Conservation (phyloP, 2,797 vertebrate genomes). For the Lepus oiostolus region DNA sequence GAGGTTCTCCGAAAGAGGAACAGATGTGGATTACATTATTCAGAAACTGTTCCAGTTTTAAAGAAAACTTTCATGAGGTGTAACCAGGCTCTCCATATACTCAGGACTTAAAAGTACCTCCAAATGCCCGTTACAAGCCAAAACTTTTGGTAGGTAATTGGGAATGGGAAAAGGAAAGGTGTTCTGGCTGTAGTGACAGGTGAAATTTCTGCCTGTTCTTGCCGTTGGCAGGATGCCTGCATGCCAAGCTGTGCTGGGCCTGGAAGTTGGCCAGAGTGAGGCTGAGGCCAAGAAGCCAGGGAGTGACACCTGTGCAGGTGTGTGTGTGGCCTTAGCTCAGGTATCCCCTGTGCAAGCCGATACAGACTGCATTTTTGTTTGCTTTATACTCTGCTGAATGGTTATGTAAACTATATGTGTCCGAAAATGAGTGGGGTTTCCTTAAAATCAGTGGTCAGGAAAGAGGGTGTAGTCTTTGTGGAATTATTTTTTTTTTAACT, state of each 20-base stretch:
- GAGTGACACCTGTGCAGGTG: neutral
- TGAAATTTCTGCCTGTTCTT: neutral
- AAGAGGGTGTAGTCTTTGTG: neutral
- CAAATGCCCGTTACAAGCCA: neutral
- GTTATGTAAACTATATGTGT: neutral
- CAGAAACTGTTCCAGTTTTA: conserved; percentile 38
- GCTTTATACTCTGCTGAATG: conserved; percentile 26
- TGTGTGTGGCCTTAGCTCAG: neutral
- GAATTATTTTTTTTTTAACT: conserved; percentile 15
- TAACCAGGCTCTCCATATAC: neutral
- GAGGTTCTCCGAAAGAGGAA: conserved; percentile 25
- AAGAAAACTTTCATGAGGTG: conserved; percentile 29
- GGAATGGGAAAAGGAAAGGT: conserved; percentile 9
- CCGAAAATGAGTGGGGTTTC: conserved; percentile 19
- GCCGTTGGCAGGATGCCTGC: neutral
- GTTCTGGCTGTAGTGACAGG: conserved; percentile 27
- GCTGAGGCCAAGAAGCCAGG: neutral
- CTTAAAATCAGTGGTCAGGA: conserved; percentile 45
- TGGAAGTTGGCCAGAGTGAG: neutral
- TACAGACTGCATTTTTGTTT: neutral
- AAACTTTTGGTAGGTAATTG: neutral
- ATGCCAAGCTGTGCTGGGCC: neutral
- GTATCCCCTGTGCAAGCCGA: neutral
- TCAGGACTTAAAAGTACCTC: conserved; percentile 48
- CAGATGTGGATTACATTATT: conserved; percentile 25